Evolutionary conservation across 1,140 invertebrate species (phyloP).

Genomic region (Papilio aristodemus): DNA sequence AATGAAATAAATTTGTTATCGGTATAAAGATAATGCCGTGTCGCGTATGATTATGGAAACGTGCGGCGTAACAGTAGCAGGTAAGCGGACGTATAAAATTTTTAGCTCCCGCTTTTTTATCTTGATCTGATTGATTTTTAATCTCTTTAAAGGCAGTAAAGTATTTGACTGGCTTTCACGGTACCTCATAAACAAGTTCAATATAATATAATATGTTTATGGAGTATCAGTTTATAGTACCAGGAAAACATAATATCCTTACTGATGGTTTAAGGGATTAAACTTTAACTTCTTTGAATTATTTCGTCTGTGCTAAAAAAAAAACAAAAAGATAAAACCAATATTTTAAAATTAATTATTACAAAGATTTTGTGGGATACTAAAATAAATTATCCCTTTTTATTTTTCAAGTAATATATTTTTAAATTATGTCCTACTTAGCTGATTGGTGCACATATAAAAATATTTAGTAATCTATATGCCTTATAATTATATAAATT

Average conservation of each 20-base stretch:
- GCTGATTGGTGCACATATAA: no score
- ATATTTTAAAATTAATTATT: no score
- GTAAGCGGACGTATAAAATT: conserved; percentile 32
- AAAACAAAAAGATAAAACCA: neutral
- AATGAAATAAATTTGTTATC: neutral
- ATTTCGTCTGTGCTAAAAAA: neutral
- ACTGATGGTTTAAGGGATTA: neutral
- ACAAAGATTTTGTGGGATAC: no score
- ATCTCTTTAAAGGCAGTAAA: conserved; percentile 26
- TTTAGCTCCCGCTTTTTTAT: conserved; percentile 31
- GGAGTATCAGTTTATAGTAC: conserved; percentile 10
- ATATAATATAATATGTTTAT: conserved; percentile 15
- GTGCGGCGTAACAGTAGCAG: conserved; percentile 35
- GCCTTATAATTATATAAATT: neutral
- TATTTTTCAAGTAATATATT: neutral
- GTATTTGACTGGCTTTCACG: conserved; percentile 17
- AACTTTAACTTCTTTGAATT: neutral
- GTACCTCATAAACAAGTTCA: conserved; percentile 16
- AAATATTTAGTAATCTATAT: no score
- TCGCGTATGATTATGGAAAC: conserved; percentile 34
- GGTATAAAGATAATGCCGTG: neutral
- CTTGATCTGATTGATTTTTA: conserved; percentile 32
- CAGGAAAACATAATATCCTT: conserved; percentile 4
- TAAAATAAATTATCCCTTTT: no score
- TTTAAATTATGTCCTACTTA: no score